Evolutionary conservation across 1,140 invertebrate species (phyloP).

Genomic region (Asbolus verrucosus): DNA sequence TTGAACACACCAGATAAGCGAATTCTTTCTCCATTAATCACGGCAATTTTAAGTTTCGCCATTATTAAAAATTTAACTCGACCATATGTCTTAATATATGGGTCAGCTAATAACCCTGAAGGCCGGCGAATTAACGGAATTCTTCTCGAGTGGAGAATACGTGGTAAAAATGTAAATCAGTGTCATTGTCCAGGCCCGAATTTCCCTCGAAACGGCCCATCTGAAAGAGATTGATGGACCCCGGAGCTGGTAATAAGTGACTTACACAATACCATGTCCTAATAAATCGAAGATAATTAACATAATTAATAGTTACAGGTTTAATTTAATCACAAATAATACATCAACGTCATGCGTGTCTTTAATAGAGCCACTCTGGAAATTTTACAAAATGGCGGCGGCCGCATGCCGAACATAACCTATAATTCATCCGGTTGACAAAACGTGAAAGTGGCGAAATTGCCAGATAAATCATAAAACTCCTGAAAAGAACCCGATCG

Average conservation of each 20-base stretch:
- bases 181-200: neutral
- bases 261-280: constrained; percentile 10
- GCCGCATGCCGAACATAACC: too few relatives aligned
- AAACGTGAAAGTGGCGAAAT: too few relatives aligned
- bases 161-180: constrained; percentile 23
- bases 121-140: too few relatives aligned
- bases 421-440: too few relatives aligned
- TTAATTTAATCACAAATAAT: constrained; percentile 7
- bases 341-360: neutral
- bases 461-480: constrained; percentile 8
- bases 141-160: too few relatives aligned
- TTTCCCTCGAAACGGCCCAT: neutral
- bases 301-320: constrained; percentile 32
- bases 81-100: too few relatives aligned
- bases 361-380: neutral
- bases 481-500: neutral
- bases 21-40: too few relatives aligned
- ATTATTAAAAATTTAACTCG: too few relatives aligned
- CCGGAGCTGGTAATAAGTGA: too few relatives aligned
- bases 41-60: too few relatives aligned
- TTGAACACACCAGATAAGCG: too few relatives aligned
- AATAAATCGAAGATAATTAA: constrained; percentile 13
- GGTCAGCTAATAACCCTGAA: too few relatives aligned
- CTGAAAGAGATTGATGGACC: constrained; percentile 12
- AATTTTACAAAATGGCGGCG: neutral